A percentile compares a stretch with the other conserved stretches of the same genome.
phyloP scores from a whole-genome alignment of 1,140 invertebrate genomes.

The Aphelinus atriplicis region DNA sequence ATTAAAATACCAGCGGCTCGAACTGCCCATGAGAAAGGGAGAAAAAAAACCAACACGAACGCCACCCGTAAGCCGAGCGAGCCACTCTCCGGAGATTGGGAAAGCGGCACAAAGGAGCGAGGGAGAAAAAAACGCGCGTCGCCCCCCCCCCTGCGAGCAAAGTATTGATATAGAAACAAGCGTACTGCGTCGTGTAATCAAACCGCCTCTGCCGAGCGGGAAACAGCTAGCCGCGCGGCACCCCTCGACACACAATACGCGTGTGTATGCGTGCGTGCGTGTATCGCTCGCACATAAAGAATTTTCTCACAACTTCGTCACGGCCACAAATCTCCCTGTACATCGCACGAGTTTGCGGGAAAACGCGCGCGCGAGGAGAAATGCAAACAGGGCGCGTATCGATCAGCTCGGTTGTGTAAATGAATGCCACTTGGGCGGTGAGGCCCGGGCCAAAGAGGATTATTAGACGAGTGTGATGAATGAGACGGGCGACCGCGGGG shows the following conservation, averaged over 20 bases:
- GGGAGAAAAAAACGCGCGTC: neutral
- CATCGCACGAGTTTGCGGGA: slow-evolving; percentile 1
- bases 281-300: too few relatives aligned
- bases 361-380: neutral
- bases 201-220: neutral
- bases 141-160: too few relatives aligned
- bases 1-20: slow-evolving; percentile 26
- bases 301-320: slow-evolving; percentile 22
- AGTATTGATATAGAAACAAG: too few relatives aligned
- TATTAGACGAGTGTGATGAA: slow-evolving; percentile 54
- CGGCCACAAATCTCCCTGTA: slow-evolving; percentile 5
- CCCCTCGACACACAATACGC: too few relatives aligned
- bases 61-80: neutral
- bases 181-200: neutral
- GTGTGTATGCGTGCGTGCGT: too few relatives aligned
- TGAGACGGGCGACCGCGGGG: slow-evolving; percentile 40
- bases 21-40: too few relatives aligned
- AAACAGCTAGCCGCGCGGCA: too few relatives aligned
- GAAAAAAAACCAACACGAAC: neutral
- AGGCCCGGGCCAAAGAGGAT: slow-evolving; percentile 45
- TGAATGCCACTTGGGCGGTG: slow-evolving; percentile 39
- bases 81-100: neutral
- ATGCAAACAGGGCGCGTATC: slow-evolving; percentile 13
- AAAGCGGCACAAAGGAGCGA: neutral
- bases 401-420: slow-evolving; percentile 17